These are phyloP conservation scores for Brenthis hecate DNA, from an alignment of 2,888 invertebrate genomes.

Conservation along the genomic window DNA sequence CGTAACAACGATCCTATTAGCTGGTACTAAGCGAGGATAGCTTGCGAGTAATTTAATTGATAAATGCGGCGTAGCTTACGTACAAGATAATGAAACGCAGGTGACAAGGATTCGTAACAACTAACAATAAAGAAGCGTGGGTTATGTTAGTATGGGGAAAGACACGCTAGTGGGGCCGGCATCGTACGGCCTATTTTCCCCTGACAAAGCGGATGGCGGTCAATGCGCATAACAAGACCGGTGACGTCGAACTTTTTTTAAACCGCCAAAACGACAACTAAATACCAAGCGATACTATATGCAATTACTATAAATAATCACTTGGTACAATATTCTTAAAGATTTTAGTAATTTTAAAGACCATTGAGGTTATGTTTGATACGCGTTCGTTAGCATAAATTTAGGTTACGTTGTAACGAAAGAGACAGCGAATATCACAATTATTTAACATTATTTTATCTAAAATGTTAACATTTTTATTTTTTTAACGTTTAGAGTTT, in stretches of 20 bases:
- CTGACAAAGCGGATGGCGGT: slow-evolving; percentile 71
- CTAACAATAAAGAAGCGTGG: slow-evolving; percentile 76
- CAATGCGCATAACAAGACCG: slow-evolving; percentile 66
- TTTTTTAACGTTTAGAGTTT: not conserved
- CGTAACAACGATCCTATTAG: no score
- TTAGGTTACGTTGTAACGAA: slow-evolving; percentile 54
- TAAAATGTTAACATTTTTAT: slow-evolving; percentile 28
- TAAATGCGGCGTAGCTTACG: slow-evolving; percentile 54
- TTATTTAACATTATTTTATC: slow-evolving; percentile 12
- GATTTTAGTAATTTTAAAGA: slow-evolving; percentile 33
- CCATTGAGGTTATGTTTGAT: slow-evolving; percentile 37
- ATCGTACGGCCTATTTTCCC: slow-evolving; percentile 66
- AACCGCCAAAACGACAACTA: slow-evolving; percentile 47
- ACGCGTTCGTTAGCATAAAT: slow-evolving; percentile 46
- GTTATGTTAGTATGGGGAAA: slow-evolving; percentile 69
- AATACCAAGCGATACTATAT: slow-evolving; percentile 18
- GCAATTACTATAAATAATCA: slow-evolving; percentile 27
- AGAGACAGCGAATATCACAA: slow-evolving; percentile 45
- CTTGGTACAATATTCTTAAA: slow-evolving; percentile 17
- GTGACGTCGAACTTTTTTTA: slow-evolving; percentile 53
- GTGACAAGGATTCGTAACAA: slow-evolving; percentile 74
- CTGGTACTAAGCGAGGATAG: slow-evolving; percentile 39
- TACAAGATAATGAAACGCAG: slow-evolving; percentile 67
- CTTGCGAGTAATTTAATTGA: slow-evolving; percentile 50
- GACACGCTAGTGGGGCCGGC: slow-evolving; percentile 62